phyloP scores from a whole-genome alignment of 2,888 invertebrate species.

The Napeogenes sylphis region DNA sequence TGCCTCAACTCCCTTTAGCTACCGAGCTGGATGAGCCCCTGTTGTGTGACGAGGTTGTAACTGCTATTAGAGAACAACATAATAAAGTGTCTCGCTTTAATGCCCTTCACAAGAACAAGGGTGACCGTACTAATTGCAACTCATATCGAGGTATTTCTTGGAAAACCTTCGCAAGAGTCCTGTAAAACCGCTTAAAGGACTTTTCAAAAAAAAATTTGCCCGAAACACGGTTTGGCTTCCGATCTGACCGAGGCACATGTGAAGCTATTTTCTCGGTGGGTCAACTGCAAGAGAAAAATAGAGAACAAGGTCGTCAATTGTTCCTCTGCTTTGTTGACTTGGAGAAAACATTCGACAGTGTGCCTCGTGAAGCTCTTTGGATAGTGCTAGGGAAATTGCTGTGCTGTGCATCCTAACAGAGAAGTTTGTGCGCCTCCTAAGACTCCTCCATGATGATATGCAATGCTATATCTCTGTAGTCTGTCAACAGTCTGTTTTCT shows the following conservation, averaged over 20 bases:
- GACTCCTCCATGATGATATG: background rate
- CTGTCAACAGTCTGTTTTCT: background rate
- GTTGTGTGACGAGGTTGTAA: conserved; percentile 18
- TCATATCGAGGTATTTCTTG: conserved; percentile 24
- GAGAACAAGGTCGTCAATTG: background rate
- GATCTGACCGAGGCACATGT: conserved; percentile 6
- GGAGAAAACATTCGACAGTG: too few species aligned
- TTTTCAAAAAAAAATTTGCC: conserved; percentile 8
- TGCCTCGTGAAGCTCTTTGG: background rate
- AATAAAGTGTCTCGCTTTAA: conserved; percentile 21
- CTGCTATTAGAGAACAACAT: conserved; percentile 19
- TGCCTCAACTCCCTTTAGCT: conserved; percentile 8
- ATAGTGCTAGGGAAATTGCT: too few species aligned
- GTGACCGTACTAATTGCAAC: conserved; percentile 21
- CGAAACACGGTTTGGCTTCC: conserved; percentile 15
- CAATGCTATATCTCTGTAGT: background rate
- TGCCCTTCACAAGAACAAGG: conserved; percentile 14
- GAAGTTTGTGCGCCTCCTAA: background rate
- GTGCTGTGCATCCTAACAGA: background rate
- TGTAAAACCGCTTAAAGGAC: conserved; percentile 2
- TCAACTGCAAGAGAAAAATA: background rate
- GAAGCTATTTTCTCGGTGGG: conserved; percentile 3
- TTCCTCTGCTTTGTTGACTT: too few species aligned
- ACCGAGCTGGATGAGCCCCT: conserved; percentile 15
- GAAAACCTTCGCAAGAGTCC: conserved; percentile 10